Evolutionary conservation across 92 coral and sea anemone genomes (phyloP), one percentile per base, ranked within the genome.

Genomic region (Montipora capitata): DNA sequence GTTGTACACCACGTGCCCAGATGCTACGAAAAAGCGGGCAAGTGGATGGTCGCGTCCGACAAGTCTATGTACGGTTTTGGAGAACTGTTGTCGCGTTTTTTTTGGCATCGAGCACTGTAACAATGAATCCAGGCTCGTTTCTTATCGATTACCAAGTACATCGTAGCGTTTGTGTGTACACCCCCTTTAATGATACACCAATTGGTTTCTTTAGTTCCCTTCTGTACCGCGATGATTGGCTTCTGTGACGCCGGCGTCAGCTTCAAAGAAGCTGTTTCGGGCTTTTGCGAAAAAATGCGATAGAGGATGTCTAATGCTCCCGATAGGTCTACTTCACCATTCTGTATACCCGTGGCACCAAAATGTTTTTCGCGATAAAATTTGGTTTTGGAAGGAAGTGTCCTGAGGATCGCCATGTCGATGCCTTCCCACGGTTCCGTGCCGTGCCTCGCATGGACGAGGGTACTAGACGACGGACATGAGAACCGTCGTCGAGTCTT

Each of bases 141-240:
- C 4, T 44, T 56, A 2, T 39, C 49, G 18, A 76, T 27, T 2
- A 27, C 44, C 10, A 76, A 76, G 12, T 52, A 76, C 80, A 76
- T 76, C 44, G 65, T 76, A 13, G 80, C 80, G 4, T 54, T 10
- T 4, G 16, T 4, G 17, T 76, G 80, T 9, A 9, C 2, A 20
- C 67, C 67, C 4, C 80, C 80, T 12, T 76, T 76, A 76, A 76
- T 76, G 80, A 76, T 40, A 18, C 80, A 76, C 80, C 80, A 76
- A 40, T 76, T 76, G 4, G 14, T 40, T 38, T 4, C 67, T 6
- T 12, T 35, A 1, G 15, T 14, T 41, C 54, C 5, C 27, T 52
- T 75, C 4, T 61, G 79, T 42, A 56, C 79, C 2, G 15, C 16
- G 65, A 27, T 27, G 35, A 27, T 27, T 27, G 35, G 35, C 35